Evolutionary conservation across 2,113 vertebrate species (phyloP).

Genomic region (Camarhynchus parvulus): DNA sequence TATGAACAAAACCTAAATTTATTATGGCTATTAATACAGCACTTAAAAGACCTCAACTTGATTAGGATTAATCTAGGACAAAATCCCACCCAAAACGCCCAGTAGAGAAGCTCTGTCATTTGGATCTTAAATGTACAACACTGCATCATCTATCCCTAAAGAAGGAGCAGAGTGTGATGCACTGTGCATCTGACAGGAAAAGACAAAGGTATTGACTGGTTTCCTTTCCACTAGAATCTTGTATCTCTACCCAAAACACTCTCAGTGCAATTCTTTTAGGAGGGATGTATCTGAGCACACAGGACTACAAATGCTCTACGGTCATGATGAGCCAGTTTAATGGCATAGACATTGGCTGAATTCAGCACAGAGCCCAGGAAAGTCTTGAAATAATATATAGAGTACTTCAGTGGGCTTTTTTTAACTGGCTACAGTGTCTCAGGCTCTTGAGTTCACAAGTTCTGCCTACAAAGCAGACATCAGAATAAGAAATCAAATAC

Average conservation of each 20-base stretch:
- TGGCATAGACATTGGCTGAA: background rate
- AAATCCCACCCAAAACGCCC: background rate
- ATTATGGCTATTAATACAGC: background rate
- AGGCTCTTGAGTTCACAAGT: background rate
- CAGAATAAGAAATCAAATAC: background rate
- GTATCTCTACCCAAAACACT: background rate
- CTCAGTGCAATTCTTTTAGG: background rate
- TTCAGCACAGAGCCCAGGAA: background rate
- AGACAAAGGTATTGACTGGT: background rate
- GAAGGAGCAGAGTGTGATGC: background rate
- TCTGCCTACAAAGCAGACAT: background rate
- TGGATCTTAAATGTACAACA: background rate
- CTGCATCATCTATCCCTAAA: background rate
- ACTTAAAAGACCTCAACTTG: background rate
- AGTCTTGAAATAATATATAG: background rate
- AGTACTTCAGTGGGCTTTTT: background rate
- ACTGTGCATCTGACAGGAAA: background rate
- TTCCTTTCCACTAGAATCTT: background rate
- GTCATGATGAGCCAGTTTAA: background rate
- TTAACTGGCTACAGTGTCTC: background rate
- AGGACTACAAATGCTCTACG: background rate
- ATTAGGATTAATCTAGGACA: background rate
- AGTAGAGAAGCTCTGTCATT: background rate
- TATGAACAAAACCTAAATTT: background rate
- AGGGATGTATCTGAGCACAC: background rate